Evolutionary conservation across 1,140 invertebrate genomes (phyloP).

Genomic region (Drosophila ananassae): DNA sequence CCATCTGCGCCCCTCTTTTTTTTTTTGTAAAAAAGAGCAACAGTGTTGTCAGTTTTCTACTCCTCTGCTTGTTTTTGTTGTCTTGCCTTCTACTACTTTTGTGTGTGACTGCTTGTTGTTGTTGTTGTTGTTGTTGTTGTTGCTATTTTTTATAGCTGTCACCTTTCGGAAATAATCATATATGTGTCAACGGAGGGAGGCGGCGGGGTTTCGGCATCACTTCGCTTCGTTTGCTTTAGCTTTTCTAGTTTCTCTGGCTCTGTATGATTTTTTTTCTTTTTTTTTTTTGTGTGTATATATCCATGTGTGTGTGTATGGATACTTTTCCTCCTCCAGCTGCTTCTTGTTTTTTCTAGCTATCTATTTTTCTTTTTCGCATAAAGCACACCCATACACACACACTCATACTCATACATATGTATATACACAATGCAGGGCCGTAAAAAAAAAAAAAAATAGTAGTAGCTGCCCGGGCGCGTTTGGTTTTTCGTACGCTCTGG

Average conservation of each 20-base stretch:
- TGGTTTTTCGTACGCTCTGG: conserved; percentile 81
- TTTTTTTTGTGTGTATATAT: neutral
- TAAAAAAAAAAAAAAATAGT: conserved; percentile 53
- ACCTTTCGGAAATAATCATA: conserved; percentile 82
- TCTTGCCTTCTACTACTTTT: conserved; percentile 67
- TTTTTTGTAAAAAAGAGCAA: conserved; percentile 65
- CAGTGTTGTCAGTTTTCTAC: conserved; percentile 63
- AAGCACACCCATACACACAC: conserved; percentile 58
- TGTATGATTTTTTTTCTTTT: neutral
- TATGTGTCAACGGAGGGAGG: conserved; percentile 70
- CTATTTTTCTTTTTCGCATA: conserved; percentile 77
- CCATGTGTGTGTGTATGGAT: neutral
- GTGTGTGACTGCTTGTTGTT: conserved; percentile 10
- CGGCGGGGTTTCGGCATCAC: conserved; percentile 48
- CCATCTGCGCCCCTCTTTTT: neutral
- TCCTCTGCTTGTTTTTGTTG: conserved; percentile 42
- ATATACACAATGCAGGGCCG: conserved; percentile 57
- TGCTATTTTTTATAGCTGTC: conserved; percentile 75
- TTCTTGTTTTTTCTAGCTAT: conserved; percentile 59
- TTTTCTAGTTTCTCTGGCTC: conserved; percentile 61
- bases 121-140: conserved; percentile 5
- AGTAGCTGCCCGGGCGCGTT: conserved; percentile 76
- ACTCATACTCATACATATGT: conserved; percentile 13
- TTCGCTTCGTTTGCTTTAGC: conserved; percentile 79
- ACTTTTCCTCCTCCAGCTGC: conserved; percentile 34